A percentile compares a stretch with the other conserved stretches of the same genome.
Conservation (phyloP, 2,113 vertebrate species). For the Paramisgurnus dabryanus region DNA sequence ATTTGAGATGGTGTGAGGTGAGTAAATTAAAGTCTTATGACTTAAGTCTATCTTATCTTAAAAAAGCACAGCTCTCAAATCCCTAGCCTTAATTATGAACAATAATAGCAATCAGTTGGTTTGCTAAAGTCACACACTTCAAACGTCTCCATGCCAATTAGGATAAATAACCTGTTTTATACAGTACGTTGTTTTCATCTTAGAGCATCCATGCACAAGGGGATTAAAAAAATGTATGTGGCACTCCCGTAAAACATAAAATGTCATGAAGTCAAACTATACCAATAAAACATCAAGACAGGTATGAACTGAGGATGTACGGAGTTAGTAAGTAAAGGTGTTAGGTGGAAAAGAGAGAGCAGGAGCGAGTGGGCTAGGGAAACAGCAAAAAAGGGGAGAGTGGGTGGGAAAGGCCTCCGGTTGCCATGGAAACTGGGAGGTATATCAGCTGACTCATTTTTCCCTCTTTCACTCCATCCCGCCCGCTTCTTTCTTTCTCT, state of each 20-base stretch:
- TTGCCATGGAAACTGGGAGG: constrained; percentile 80
- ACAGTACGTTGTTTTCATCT: too few relatives aligned
- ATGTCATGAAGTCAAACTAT: neutral
- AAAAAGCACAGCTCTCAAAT: too few relatives aligned
- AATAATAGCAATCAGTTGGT: too few relatives aligned
- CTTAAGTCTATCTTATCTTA: too few relatives aligned
- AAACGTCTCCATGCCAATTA: too few relatives aligned
- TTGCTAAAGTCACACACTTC: too few relatives aligned
- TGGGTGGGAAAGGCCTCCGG: constrained; percentile 76
- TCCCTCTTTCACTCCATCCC: constrained; percentile 54
- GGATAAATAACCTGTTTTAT: too few relatives aligned
- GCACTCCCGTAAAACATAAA: neutral
- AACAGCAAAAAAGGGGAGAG: constrained; percentile 46
- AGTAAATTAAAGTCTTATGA: too few relatives aligned
- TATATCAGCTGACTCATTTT: constrained; percentile 75
- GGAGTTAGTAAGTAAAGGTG: constrained; percentile 4
- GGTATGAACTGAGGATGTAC: constrained; percentile 2
- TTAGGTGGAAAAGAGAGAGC: constrained; percentile 45
- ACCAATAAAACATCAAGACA: neutral
- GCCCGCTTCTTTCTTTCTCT: constrained; percentile 44
- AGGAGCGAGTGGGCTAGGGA: constrained; percentile 11
- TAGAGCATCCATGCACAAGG: too few relatives aligned
- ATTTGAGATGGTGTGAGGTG: too few relatives aligned
- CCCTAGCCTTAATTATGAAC: too few relatives aligned
- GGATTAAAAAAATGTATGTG: too few relatives aligned